Evolutionary conservation across 2,888 invertebrate species (phyloP), one percentile per base, ranked within the genome.

Genomic region (Ormyrus pomaceus): DNA sequence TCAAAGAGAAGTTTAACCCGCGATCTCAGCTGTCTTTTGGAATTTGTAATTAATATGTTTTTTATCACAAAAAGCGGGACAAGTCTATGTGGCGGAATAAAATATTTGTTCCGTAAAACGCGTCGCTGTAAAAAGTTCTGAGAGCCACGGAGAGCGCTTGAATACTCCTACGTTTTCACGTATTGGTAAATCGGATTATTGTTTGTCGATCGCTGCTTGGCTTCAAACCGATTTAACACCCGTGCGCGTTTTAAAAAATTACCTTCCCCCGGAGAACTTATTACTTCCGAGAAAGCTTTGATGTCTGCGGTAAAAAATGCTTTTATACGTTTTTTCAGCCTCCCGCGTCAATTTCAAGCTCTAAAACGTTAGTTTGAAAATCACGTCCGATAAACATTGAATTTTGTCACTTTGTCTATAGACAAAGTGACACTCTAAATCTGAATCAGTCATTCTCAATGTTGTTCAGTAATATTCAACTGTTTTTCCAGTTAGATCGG

Each of bases 41-140:
- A 87, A 89, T 89, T 88, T 83, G 85, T 87, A 87, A 89, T 89
- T 88, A 89, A 89, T 87, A 87, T 86, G 87, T 86, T 86, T 85
- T 81, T 80, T 82, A 68, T 62, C 78, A 55, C 6, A 34, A 64
- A 50, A 9, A 34, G 53, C 0, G 50, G 10, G 45, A 64, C n/a
- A 53, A 50, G 13, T 13, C 13, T 13, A 13, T 13, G 13, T 13
- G 13, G 13, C 13, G 53, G 59, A 81, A 80, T 58, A 74, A 79
- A 81, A 83, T 79, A 79, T 65, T 82, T 78, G 76, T 80, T 69
- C 56, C 53, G 51, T n/a, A 70, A 82, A 79, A 76, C 58, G 77
- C 56, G 53, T 62, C 19, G 81, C 48, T 59, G 55, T 65, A 72
- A 77, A 68, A 75, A 80, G 80, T 58, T 13, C 13, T 13, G 13